These are phyloP conservation scores for Trichonephila clavata DNA, from an alignment of 1,140 invertebrate species.

Conservation along the genomic window DNA sequence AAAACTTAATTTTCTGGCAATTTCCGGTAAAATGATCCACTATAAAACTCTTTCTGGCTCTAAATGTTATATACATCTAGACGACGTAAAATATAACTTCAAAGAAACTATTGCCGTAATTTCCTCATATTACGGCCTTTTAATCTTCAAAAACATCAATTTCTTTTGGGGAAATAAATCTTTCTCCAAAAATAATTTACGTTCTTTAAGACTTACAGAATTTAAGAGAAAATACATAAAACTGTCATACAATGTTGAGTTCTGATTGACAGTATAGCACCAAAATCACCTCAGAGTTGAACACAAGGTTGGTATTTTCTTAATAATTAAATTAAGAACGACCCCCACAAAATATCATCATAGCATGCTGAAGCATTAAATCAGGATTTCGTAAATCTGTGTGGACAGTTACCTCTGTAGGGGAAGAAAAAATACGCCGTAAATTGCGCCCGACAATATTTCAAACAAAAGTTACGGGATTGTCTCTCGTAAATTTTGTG, in stretches of 20 bases:
- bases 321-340: constrained; percentile 7
- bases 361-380: not conserved
- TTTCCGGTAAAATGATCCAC: too few relatives aligned
- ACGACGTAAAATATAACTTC: not conserved
- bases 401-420: constrained; percentile 9
- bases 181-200: not conserved
- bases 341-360: not conserved
- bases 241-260: not conserved
- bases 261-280: constrained; percentile 28
- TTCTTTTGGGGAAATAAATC: not conserved
- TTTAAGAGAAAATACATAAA: not conserved
- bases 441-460: not conserved
- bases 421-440: constrained; percentile 10
- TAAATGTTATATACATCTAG: too few relatives aligned
- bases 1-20: too few relatives aligned
- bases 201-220: not conserved
- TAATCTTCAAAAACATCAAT: not conserved
- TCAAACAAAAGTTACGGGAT: not conserved
- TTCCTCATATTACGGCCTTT: not conserved
- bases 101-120: not conserved
- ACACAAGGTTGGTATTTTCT: not conserved
- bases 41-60: too few relatives aligned
- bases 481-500: not conserved
- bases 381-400: constrained; percentile 38
- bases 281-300: not conserved